Evolutionary conservation across 2,888 invertebrate species (phyloP), one percentile per base, ranked within the genome.

Genomic region (Melanchra persicariae): DNA sequence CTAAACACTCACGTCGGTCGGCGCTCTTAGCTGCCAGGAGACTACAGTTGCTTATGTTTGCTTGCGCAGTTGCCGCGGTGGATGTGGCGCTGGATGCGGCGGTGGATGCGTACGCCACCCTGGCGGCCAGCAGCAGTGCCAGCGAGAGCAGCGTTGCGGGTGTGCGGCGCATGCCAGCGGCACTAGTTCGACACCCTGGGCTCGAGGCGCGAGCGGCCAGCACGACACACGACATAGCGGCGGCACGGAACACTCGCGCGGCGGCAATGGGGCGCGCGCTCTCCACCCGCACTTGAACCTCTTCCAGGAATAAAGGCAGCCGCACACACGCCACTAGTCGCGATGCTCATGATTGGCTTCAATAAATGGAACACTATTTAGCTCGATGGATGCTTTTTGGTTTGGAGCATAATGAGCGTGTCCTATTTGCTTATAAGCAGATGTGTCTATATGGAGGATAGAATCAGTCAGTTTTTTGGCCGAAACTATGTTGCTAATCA

Each of bases 241-340:
- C 40, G 22, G 7, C 54, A 24, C 40, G n/a, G 7, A 34, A 15
- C 10, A 37, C 62, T 17, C 15, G 34, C 19, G 26, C 17, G 37
- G 15, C 45, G 45, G 61, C 19, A 65, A 6, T 45, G 59, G 22
- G 43, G 9, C 43, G 4, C 2, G 24, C 5, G 10, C 43, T 30
- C 24, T 22, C 5, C 19, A 0, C n/a, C 15, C 26, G n/a, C 19
- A 15, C 40, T 15, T 51, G 12, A 19, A 43, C 37, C 12, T 30
- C 40, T 43, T 34, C 58, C 51, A 34, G n/a, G 43, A 69, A 19
- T 43, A 15, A 43, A 63, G 62, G 52, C 24, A 19, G 37, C 9
- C 15, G 15, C 54, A 40, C 62, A 51, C 51, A 17, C n/a, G 49
- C 22, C 1, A 22, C 30, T 47, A 12, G 10, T 24, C 15, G n/a